Evolutionary conservation across 2,888 invertebrate species (phyloP), one percentile per base, ranked within the genome.

Genomic region (Blastobasis adustella): DNA sequence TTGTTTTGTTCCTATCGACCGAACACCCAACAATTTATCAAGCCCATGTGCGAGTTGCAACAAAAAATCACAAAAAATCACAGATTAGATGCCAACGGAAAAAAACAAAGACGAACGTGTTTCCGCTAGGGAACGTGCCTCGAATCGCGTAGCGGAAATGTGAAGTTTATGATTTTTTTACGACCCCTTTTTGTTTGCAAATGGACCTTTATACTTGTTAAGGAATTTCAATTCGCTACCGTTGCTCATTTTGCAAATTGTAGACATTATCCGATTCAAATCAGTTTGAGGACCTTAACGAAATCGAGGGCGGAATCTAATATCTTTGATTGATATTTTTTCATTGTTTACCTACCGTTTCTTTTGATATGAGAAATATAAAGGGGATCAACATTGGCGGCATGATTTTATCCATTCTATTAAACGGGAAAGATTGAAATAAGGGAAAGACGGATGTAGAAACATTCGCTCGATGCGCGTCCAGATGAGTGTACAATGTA

Each of bases 21-120:
- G 65, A 64, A 66, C 70, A 70, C 67, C 66, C 60, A 58, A 68
- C 76, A 66, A 84, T 85, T 79, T 79, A 78, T 83, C 81, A 82
- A 63, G 59, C 66, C 61, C 74, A 77, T 76, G 65, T 79, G 66
- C 72, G 65, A 65, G 63, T 54, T 61, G 60, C 65, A 70, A 76
- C 69, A 72, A 76, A 72, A 67, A 63, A 71, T 71, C 66, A 76
- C 69, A 72, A 76, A 72, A 67, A 63, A 71, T 71, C 66, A 67
- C 64, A 74, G 74, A 82, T 78, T 75, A 79, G 69, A 65, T 70
- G 63, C 70, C 69, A 64, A 66, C 68, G 68, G 71, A 73, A 74
- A 72, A 73, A 74, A 75, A 76, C 71, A 77, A 73, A 71, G 64
- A 68, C 57, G 69, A 63, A 79, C 76, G 81, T 76, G 77, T 76